These are phyloP conservation scores for Pelecanus crispus DNA, from an alignment of 2,113 vertebrate species.

Conservation along the genomic window DNA sequence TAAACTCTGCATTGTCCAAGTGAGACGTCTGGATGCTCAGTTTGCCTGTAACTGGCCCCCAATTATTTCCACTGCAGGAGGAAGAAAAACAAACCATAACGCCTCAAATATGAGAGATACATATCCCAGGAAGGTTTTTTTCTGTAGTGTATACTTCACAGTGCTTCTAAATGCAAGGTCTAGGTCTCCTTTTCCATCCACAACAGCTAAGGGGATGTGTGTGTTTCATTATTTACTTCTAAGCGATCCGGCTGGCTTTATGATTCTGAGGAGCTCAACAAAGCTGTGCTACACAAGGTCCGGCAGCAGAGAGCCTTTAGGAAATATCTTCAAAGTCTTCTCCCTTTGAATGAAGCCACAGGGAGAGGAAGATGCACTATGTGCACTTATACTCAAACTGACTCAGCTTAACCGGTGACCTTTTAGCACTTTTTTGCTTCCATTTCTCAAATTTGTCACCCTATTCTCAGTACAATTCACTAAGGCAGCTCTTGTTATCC, in stretches of 20 bases:
- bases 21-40: not conserved
- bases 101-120: not conserved
- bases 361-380: not conserved
- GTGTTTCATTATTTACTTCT: not conserved
- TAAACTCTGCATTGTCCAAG: not conserved
- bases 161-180: not conserved
- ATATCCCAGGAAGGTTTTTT: not conserved
- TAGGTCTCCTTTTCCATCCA: not conserved
- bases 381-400: not conserved
- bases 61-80: not conserved
- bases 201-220: not conserved
- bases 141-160: not conserved
- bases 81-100: not conserved
- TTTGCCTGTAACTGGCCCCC: not conserved
- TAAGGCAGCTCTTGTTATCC: not conserved
- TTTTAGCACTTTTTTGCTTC: not conserved
- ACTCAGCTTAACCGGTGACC: not conserved
- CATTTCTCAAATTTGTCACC: not conserved
- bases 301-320: not conserved
- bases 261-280: not conserved
- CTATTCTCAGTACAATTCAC: not conserved
- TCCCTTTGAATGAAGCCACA: not conserved
- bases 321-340: not conserved
- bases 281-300: not conserved
- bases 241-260: not conserved